Conservation (phyloP, 1,140 invertebrate genomes). For the Globodera ellingtonae region DNA sequence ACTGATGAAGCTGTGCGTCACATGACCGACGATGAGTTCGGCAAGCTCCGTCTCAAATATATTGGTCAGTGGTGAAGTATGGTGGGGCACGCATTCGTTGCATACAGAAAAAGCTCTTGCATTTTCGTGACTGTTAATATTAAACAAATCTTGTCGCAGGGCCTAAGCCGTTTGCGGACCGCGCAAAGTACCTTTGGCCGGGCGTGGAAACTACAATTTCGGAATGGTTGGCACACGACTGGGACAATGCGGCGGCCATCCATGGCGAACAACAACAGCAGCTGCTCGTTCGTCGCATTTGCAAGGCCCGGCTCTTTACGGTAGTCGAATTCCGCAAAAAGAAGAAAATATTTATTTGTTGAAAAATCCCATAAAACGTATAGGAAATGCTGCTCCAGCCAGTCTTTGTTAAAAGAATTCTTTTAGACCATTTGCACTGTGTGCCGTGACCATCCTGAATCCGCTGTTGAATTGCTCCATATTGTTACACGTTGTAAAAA, state of each 20-base stretch:
- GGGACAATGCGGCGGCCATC: background rate
- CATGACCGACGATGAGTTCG: background rate
- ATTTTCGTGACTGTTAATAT: no score
- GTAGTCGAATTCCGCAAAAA: background rate
- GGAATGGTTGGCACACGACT: background rate
- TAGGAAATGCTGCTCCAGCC: background rate
- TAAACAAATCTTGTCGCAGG: background rate
- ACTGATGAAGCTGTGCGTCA: slow-evolving; percentile 4
- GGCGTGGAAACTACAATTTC: background rate
- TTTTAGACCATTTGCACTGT: background rate
- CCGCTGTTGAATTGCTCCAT: background rate
- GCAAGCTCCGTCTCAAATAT: background rate
- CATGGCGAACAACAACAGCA: background rate
- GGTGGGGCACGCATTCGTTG: background rate
- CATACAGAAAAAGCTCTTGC: background rate
- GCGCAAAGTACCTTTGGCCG: background rate
- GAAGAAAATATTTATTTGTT: background rate
- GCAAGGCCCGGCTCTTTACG: background rate
- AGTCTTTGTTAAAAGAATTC: background rate
- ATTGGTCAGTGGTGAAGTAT: background rate
- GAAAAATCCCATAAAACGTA: background rate
- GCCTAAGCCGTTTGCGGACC: no score
- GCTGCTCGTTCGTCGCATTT: background rate
- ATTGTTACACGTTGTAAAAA: slow-evolving; percentile 15
- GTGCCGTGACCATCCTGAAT: background rate